These are phyloP conservation scores for Lathronympha strigana DNA, from an alignment of 2,888 invertebrate genomes.

Conservation along the genomic window DNA sequence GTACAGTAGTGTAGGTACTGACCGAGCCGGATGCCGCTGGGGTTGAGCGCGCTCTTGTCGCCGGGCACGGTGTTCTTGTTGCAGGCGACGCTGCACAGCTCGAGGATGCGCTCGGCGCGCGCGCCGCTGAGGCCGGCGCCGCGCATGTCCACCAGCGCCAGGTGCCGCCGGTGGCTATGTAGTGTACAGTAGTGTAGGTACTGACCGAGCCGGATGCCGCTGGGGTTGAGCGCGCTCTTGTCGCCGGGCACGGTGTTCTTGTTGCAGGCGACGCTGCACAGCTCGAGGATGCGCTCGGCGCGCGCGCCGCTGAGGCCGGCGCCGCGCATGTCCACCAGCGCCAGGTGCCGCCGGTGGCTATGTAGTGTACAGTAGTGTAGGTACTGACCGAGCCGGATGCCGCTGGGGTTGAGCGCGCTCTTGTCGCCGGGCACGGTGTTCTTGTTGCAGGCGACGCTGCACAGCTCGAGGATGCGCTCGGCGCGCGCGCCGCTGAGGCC, in stretches of 20 bases:
- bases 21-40: slow-evolving; percentile 3
- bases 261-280: slow-evolving; percentile 13
- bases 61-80: slow-evolving; percentile 99
- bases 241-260: slow-evolving; percentile 91
- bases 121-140: not conserved
- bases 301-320: not conserved
- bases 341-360: no score
- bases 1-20: no score
- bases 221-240: slow-evolving; percentile 94
- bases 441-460: slow-evolving; percentile 12
- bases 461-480: slow-evolving; percentile 7
- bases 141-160: no score
- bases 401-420: slow-evolving; percentile 92
- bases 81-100: slow-evolving; percentile 95
- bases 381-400: not conserved
- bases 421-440: slow-evolving; percentile 94
- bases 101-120: slow-evolving; percentile 60
- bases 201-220: not conserved
- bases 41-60: slow-evolving; percentile 95
- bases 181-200: no score
- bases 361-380: not conserved
- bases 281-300: slow-evolving; percentile 2
- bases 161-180: no score
- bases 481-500: slow-evolving; percentile 85
- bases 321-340: no score